Evolutionary conservation across 2,113 vertebrate genomes (phyloP).

Genomic region (Otis tarda): DNA sequence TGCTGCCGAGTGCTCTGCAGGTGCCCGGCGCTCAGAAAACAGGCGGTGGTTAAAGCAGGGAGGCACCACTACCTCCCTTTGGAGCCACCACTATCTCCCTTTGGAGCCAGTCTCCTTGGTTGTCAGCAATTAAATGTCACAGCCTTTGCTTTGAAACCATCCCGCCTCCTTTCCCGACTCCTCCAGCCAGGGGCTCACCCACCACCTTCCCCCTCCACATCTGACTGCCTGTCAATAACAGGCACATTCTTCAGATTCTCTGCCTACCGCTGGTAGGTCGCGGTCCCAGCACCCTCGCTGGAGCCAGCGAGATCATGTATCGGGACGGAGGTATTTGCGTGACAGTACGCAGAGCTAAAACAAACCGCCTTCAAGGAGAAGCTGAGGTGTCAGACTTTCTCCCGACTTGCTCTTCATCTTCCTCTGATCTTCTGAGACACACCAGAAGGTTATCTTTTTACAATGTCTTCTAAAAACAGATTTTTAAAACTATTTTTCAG

Average conservation of each 20-base stretch:
- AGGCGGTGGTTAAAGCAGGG: background rate
- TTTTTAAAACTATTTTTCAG: background rate
- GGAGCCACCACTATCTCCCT: accelerated
- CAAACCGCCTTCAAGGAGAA: slow-evolving; percentile 10
- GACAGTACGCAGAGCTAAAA: background rate
- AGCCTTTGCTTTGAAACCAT: background rate
- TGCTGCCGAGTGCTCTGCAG: background rate
- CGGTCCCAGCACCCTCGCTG: accelerated
- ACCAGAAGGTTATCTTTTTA: background rate
- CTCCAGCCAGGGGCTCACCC: background rate
- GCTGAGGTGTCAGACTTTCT: background rate
- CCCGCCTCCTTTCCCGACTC: accelerated
- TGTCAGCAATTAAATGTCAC: background rate
- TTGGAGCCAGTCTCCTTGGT: accelerated
- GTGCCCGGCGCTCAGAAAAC: background rate
- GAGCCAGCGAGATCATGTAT: background rate
- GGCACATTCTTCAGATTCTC: slow-evolving; percentile 5
- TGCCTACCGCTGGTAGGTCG: background rate
- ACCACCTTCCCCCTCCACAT: background rate
- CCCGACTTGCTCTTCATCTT: background rate
- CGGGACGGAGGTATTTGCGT: background rate
- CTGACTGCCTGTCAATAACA: background rate
- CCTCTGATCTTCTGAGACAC: background rate
- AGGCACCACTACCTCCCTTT: accelerated
- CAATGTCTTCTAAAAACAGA: background rate